A percentile compares a stretch with the other conserved stretches of the same genome.
Evolutionary conservation across 2,797 vertebrate genomes (phyloP).

Genomic region (Tympanoctomys barrerae): DNA sequence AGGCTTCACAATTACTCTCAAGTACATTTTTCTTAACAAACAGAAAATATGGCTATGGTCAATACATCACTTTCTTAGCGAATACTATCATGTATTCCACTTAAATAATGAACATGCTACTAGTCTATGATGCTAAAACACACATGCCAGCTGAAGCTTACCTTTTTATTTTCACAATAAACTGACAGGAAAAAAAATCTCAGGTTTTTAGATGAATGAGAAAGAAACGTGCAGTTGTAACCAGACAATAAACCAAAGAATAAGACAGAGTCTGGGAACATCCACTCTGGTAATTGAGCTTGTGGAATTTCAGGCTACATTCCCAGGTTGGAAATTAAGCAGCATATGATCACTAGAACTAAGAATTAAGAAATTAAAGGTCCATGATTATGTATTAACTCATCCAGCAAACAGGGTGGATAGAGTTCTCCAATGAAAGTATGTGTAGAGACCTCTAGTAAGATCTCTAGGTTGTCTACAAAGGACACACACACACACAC

Average conservation of each 20-base stretch:
- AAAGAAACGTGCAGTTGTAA: conserved; percentile 10
- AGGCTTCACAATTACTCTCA: background rate
- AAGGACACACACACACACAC: background rate
- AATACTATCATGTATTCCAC: background rate
- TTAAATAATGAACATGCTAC: background rate
- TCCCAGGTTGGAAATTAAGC: conserved; percentile 57
- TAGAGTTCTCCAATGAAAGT: background rate
- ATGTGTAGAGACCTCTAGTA: background rate
- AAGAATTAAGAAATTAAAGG: conserved; percentile 17
- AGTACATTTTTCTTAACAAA: conserved; percentile 30
- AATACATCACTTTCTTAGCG: background rate
- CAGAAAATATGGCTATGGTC: background rate
- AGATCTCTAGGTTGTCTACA: background rate
- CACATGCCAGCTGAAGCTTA: background rate
- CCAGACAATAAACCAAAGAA: conserved; percentile 48
- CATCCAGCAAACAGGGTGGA: conserved; percentile 7
- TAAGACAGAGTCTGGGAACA: conserved; percentile 36
- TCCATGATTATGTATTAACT: conserved; percentile 4
- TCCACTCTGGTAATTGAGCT: conserved; percentile 14
- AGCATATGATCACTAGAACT: conserved; percentile 22
- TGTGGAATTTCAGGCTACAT: conserved; percentile 61
- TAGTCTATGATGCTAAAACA: background rate
- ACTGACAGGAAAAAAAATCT: background rate
- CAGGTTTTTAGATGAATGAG: background rate
- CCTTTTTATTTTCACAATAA: conserved; percentile 54